Conservation (phyloP, 1,140 invertebrate genomes). For the Macrobrachium nipponense region DNA sequence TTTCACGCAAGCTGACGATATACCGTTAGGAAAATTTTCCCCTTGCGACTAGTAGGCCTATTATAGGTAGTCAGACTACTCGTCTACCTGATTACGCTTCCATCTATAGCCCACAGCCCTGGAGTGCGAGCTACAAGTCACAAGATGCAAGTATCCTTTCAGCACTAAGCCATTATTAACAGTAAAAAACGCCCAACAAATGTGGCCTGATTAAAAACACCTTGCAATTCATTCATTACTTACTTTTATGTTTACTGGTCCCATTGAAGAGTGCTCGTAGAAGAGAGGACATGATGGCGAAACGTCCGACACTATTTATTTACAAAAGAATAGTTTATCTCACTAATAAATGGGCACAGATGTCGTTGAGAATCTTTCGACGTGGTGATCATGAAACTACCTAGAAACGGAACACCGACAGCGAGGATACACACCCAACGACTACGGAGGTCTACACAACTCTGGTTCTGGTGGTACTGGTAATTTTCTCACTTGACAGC, state of each 20-base stretch:
- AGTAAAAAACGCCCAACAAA: neutral
- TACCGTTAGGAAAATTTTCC: too few species aligned
- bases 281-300: neutral
- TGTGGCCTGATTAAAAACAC: neutral
- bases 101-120: too few species aligned
- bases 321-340: neutral
- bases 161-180: neutral
- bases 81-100: too few species aligned
- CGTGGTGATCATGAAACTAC: too few species aligned
- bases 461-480: too few species aligned
- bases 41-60: too few species aligned
- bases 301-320: neutral
- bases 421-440: neutral
- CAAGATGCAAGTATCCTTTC: too few species aligned
- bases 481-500: constrained; percentile 8
- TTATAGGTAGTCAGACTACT: too few species aligned
- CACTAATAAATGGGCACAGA: neutral
- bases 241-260: constrained; percentile 14
- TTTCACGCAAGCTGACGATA: too few species aligned
- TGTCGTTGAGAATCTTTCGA: too few species aligned
- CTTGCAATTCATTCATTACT: neutral
- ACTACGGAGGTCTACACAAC: neutral
- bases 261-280: constrained; percentile 12
- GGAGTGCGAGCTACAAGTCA: too few species aligned
- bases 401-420: too few species aligned